Conservation (phyloP, 2,797 vertebrate genomes). For the Peromyscus nudipes region DNA sequence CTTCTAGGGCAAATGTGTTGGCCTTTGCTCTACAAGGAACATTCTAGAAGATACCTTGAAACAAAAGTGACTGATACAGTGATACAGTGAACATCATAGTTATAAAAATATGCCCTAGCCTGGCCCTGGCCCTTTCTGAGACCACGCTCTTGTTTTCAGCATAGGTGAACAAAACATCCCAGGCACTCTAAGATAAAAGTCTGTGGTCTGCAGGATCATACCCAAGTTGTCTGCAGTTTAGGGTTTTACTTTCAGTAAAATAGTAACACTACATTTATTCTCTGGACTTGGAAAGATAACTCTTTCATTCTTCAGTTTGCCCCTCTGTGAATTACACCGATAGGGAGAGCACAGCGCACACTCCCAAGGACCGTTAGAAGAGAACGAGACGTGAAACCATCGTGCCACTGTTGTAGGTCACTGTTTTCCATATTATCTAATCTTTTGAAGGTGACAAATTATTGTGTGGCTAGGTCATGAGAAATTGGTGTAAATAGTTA, state of each 20-base stretch:
- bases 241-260: not conserved
- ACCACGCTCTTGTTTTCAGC: not conserved
- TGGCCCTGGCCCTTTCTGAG: too few species aligned
- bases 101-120: not conserved
- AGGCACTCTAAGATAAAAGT: not conserved
- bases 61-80: not conserved
- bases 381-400: not conserved
- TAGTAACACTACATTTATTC: not conserved
- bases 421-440: constrained; percentile 22
- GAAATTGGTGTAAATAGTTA: constrained; percentile 32
- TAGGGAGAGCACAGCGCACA: not conserved
- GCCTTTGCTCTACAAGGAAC: not conserved
- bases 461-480: not conserved
- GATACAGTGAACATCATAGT: not conserved
- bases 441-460: constrained; percentile 32
- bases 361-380: not conserved
- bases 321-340: not conserved
- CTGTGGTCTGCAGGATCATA: not conserved
- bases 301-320: not conserved
- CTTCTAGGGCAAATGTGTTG: not conserved
- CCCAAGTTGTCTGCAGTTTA: not conserved
- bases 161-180: not conserved
- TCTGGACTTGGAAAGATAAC: not conserved
- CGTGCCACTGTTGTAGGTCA: not conserved
- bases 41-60: constrained; percentile 32